Percentiles rank a stretch among this genome's conserved stretches.
Evolutionary conservation across 2,797 vertebrate species (phyloP).

Genomic region (Stomatorhinus walkeri): DNA sequence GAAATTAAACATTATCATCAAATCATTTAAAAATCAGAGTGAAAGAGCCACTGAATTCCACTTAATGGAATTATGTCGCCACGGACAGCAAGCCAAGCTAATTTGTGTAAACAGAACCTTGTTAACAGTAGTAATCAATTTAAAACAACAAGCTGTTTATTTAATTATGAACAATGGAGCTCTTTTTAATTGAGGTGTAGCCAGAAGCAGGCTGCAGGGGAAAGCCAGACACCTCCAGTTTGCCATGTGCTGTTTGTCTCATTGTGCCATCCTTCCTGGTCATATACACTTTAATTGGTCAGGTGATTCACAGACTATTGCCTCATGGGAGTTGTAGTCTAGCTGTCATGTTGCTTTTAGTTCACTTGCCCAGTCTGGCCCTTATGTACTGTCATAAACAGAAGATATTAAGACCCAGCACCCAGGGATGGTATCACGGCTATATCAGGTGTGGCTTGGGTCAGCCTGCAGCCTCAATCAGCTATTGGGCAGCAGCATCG

Average conservation of each 20-base stretch:
- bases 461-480: slow-evolving; percentile 33
- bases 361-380: background rate
- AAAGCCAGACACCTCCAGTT: slow-evolving; percentile 20
- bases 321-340: slow-evolving; percentile 1
- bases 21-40: background rate
- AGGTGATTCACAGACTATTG: background rate
- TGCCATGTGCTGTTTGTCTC: background rate
- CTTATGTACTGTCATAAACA: background rate
- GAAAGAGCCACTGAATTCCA: background rate
- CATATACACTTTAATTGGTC: background rate
- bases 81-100: background rate
- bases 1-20: background rate
- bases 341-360: background rate
- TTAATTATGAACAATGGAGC: slow-evolving; percentile 10
- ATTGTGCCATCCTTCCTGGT: background rate
- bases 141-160: slow-evolving; percentile 13
- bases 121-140: slow-evolving; percentile 15
- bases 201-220: background rate
- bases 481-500: background rate
- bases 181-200: background rate
- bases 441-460: slow-evolving; percentile 58
- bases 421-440: slow-evolving; percentile 12
- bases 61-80: background rate
- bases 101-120: background rate
- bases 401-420: background rate